Conservation (phyloP, 2,888 invertebrate species). For the Tetranychus truncatus region DNA sequence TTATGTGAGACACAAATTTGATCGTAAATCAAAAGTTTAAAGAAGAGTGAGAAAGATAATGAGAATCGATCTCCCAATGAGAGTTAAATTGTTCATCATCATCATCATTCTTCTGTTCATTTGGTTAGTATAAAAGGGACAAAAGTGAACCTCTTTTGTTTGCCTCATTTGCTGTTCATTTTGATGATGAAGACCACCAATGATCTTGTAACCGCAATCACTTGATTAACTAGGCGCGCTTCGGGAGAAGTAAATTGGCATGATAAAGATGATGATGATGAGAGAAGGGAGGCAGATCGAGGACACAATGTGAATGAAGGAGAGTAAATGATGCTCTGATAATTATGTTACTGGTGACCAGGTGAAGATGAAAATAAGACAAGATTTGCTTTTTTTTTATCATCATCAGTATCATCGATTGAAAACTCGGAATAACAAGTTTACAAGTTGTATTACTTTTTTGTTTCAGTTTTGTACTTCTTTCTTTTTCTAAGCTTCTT, state of each 20-base stretch:
- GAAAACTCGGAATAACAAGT: background rate
- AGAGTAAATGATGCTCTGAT: background rate
- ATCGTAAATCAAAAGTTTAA: background rate
- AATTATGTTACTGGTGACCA: too few species aligned
- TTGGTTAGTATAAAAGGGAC: background rate
- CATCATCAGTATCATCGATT: background rate
- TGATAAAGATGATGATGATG: background rate
- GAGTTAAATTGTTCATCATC: background rate
- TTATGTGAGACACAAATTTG: background rate
- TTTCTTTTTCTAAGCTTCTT: too few species aligned
- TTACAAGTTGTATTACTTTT: background rate
- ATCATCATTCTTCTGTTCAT: background rate
- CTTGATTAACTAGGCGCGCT: background rate
- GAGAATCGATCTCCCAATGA: background rate
- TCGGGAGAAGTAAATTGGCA: background rate
- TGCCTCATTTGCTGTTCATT: background rate
- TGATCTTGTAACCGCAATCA: slow-evolving; percentile 1
- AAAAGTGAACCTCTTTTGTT: background rate
- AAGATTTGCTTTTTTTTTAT: background rate
- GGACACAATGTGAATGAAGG: background rate
- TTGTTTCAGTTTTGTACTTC: background rate
- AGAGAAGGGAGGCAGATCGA: background rate
- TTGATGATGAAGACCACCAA: slow-evolving; percentile 1
- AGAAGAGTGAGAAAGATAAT: background rate
- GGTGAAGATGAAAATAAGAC: background rate